Evolutionary conservation across 2,797 vertebrate genomes (phyloP), one percentile per base, ranked within the genome.

Genomic region (Sparus aurata): DNA sequence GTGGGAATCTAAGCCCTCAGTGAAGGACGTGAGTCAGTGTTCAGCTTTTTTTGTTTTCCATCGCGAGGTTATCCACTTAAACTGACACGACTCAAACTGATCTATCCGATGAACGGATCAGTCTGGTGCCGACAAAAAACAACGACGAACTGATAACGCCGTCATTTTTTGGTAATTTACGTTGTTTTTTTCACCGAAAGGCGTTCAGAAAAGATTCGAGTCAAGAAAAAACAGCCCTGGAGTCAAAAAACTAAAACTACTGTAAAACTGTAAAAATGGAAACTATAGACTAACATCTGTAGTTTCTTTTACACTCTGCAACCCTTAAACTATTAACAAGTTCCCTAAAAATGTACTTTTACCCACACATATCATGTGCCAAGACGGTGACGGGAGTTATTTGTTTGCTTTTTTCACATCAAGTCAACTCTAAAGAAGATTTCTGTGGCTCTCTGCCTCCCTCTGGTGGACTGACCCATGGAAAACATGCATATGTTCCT

Each of bases 381-480:
- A 25, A 43, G 18, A 16, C 9, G 8, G 1, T 13, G 0, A 5
- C 4, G 13, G 0, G 5, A 2, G 47, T n/a, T 46, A 25, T 49
- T 7, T 23, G 13, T 46, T 34, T 30, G 0, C 25, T 52, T 43
- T 62, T 12, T 55, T 22, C 22, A 43, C 27, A 45, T 69, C 12
- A 63, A 13, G 6, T 53, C 4, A 17, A 11, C 2, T 16, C 3
- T 23, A 0, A 7, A 38, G 18, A 5, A 63, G 20, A 41, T 5
- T n/a, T 43, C 0, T 77, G 20, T 12, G 22, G 10, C 55, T 53
- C 69, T 76, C 27, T 63, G 64, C 30, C 52, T 68, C 79, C 79
- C 61, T 71, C 77, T 76, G 62, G 68, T 77, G 80, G 74, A 50
- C 38, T 0, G 0, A 11, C 0, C 10, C 13, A 53, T 12, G 49